These are phyloP conservation scores for Agriopis aurantiaria DNA, from an alignment of 2,888 invertebrate genomes.

Conservation along the genomic window DNA sequence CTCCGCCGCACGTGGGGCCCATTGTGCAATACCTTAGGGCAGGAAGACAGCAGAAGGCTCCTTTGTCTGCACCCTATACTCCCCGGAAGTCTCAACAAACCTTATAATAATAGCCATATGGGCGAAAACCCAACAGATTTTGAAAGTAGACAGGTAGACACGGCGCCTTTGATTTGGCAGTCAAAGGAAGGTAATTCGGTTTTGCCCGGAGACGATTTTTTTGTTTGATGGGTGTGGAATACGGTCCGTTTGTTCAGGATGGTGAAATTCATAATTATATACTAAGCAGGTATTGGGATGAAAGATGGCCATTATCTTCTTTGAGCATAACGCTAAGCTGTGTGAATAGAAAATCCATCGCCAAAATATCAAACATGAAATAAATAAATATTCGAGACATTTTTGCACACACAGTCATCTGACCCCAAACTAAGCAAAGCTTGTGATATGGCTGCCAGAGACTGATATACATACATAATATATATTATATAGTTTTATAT, in stretches of 20 bases:
- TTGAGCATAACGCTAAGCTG: neutral
- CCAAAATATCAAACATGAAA: neutral
- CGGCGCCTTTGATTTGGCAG: conserved; percentile 46
- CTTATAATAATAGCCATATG: conserved; percentile 28
- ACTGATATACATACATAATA: too few relatives aligned
- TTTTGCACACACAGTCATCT: too few relatives aligned
- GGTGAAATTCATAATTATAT: conserved; percentile 30
- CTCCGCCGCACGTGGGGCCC: conserved; percentile 43
- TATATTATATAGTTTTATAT: too few relatives aligned
- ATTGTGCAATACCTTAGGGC: conserved; percentile 47
- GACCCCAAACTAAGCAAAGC: too few relatives aligned
- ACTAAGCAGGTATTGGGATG: conserved; percentile 3
- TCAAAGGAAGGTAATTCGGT: conserved; percentile 45
- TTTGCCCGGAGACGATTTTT: conserved; percentile 41
- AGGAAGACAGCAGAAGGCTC: conserved; percentile 42
- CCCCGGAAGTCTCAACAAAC: conserved; percentile 20
- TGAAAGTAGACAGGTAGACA: conserved; percentile 48
- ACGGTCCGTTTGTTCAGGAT: conserved; percentile 24
- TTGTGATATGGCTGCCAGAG: too few relatives aligned
- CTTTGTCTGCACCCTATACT: conserved; percentile 33
- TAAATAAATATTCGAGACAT: too few relatives aligned
- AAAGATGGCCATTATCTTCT: conserved; percentile 3
- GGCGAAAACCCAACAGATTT: conserved; percentile 11
- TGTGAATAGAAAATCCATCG: neutral
- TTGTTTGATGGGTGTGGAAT: conserved; percentile 29